Evolutionary conservation across 2,888 invertebrate genomes (phyloP).

Genomic region (Catonia carolina): DNA sequence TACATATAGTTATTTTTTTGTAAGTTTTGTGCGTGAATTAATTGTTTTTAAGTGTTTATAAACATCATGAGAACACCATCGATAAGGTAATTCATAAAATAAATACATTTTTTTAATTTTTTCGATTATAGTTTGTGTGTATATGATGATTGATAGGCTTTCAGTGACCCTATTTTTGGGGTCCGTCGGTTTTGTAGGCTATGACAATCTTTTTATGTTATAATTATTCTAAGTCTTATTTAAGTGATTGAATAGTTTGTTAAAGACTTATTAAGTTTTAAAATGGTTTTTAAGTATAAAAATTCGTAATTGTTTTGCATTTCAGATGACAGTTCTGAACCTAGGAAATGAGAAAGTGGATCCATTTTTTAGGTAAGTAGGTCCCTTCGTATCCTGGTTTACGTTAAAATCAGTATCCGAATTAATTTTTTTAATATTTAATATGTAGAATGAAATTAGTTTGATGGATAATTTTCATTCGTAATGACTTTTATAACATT

Average conservation of each 20-base stretch:
- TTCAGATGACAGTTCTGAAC: slow-evolving; percentile 23
- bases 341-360: slow-evolving; percentile 32
- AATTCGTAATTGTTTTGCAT: background rate
- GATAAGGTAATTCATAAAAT: slow-evolving; percentile 19
- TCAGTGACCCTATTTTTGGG: slow-evolving; percentile 35
- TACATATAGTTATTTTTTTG: slow-evolving; percentile 24
- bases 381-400: slow-evolving; percentile 29
- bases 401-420: slow-evolving; percentile 6
- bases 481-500: too few relatives aligned
- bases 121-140: background rate
- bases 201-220: slow-evolving; percentile 28
- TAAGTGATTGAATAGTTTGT: slow-evolving; percentile 5
- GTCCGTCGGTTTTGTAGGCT: slow-evolving; percentile 34
- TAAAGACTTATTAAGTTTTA: background rate
- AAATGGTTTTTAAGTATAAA: background rate
- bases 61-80: slow-evolving; percentile 27
- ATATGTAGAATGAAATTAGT: slow-evolving; percentile 8
- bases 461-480: too few relatives aligned
- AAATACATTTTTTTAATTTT: background rate
- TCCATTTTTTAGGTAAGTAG: slow-evolving; percentile 33
- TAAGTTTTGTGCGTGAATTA: slow-evolving; percentile 16
- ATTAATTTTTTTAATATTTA: slow-evolving; percentile 2
- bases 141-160: slow-evolving; percentile 17
- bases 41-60: slow-evolving; percentile 22
- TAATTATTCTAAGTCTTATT: slow-evolving; percentile 9